Percentiles rank a stretch among this genome's conserved stretches.
Conservation (phyloP, 2,888 invertebrate species). For the Plagodis pulveraria region DNA sequence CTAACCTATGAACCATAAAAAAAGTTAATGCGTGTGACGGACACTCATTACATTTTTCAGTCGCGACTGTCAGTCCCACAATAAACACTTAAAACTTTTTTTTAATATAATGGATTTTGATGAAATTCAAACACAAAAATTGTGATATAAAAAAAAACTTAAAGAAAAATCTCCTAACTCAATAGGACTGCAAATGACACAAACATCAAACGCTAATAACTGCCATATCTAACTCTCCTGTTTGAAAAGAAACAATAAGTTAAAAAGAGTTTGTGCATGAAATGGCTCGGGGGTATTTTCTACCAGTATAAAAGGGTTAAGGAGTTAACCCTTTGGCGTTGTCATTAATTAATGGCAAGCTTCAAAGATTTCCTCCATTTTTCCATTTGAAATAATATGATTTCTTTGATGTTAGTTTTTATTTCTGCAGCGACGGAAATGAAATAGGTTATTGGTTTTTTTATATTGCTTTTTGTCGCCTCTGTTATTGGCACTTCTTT, state of each 20-base stretch:
- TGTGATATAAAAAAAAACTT: no score
- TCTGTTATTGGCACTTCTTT: conserved; percentile 15
- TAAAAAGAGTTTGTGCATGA: conserved; percentile 72
- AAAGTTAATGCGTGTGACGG: no score
- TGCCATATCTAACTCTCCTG: conserved; percentile 74
- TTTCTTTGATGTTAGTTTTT: conserved; percentile 68
- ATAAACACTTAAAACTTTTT: no score
- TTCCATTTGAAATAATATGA: conserved; percentile 52
- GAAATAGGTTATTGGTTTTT: conserved; percentile 31
- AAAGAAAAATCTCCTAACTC: background rate
- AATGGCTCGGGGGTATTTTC: conserved; percentile 69
- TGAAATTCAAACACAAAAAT: no score
- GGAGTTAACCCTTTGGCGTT: conserved; percentile 70
- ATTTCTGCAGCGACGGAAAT: conserved; percentile 42
- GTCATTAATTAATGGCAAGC: conserved; percentile 76
- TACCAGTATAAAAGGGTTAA: conserved; percentile 66
- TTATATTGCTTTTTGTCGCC: conserved; percentile 1
- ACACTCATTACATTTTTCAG: no score
- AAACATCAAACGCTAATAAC: conserved; percentile 78
- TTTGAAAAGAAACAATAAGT: conserved; percentile 80
- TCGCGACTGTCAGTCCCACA: no score
- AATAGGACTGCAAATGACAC: conserved; percentile 41
- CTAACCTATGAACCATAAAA: no score
- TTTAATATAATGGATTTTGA: no score
- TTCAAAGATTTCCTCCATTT: conserved; percentile 57